These are phyloP conservation scores for Sthenelais limicola DNA, from an alignment of 2,888 invertebrate species.

Conservation along the genomic window DNA sequence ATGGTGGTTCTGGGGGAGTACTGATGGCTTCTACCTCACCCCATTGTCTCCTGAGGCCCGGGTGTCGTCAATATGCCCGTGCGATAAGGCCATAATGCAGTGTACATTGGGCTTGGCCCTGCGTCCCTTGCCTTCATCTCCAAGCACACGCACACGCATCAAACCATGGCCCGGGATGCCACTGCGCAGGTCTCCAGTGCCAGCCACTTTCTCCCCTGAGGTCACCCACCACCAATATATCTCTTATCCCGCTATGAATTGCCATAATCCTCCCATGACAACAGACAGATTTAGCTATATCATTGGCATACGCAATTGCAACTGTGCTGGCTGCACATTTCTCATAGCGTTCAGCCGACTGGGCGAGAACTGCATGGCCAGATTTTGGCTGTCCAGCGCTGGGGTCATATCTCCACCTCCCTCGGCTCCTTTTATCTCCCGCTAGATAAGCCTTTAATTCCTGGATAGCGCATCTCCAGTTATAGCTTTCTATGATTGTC, in stretches of 20 bases:
- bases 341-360: too few relatives aligned
- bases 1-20: conserved; percentile 8
- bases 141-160: background rate
- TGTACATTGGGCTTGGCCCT: conserved; percentile 16
- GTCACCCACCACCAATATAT: conserved; percentile 6
- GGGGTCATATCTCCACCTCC: too few relatives aligned
- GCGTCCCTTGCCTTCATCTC: background rate
- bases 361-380: too few relatives aligned
- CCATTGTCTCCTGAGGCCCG: conserved; percentile 18
- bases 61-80: conserved; percentile 9
- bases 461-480: too few relatives aligned
- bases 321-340: conserved; percentile 5
- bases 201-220: too few relatives aligned
- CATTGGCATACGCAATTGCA: conserved; percentile 12
- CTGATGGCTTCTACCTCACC: background rate
- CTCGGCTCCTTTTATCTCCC: too few relatives aligned
- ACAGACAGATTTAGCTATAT: conserved; percentile 34
- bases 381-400: too few relatives aligned
- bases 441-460: too few relatives aligned
- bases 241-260: conserved; percentile 16
- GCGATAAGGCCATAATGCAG: conserved; percentile 25
- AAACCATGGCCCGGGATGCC: background rate
- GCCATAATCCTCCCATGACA: conserved; percentile 25
- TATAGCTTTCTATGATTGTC: too few relatives aligned
- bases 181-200: background rate